Base-by-base conservation (phyloP, 2,888 invertebrate species). In the Papilio gigon region DNA sequence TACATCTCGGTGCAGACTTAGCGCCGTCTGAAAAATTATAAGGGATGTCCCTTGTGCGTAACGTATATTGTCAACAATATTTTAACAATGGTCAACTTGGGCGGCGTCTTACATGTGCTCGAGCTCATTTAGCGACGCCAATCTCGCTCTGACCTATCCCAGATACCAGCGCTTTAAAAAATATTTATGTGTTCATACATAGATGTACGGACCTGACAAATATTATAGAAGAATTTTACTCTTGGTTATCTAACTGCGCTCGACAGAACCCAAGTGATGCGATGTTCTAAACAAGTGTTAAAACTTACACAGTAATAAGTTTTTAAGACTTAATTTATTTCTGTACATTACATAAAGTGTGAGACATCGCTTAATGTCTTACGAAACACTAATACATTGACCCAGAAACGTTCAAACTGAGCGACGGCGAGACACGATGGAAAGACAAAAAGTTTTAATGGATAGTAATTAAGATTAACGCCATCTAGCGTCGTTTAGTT, bases 41-140 rank as follows among this genome's bases (percentile, higher is more conserved):
- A 76, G 78, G 76, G 76, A 77, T 64, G 42, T 73, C 68, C 71
- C 71, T 73, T 74, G 71, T 65, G 69, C 70, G 71, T 77, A 75
- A 80, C 80, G 81, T 80, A 80, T 79, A 83, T 79, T 77, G 79
- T 79, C 77, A 83, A 80, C 79, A 78, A 80, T 80, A 78, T 37
- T 79, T 80, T 82, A 79, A 82, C 75, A 70, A 75, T 74, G 75
- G 77, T 77, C 77, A 80, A 27, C 27, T 64, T 14, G 40, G 17
- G 25, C 4, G 25, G 8, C n/a, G 61, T 25, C 17, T 53, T 25
- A 60, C 40, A 40, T 56, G 27, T 17, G 17, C 12, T 17, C 30
- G 30, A 17, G 17, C 17, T 30, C n/a, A 56, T 56, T 56, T 56
- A 30, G 12, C 30, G 4, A 30, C 3, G n/a, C 53, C 17, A 56